Conservation (phyloP, 1,140 invertebrate species). For the Psix sp. region DNA sequence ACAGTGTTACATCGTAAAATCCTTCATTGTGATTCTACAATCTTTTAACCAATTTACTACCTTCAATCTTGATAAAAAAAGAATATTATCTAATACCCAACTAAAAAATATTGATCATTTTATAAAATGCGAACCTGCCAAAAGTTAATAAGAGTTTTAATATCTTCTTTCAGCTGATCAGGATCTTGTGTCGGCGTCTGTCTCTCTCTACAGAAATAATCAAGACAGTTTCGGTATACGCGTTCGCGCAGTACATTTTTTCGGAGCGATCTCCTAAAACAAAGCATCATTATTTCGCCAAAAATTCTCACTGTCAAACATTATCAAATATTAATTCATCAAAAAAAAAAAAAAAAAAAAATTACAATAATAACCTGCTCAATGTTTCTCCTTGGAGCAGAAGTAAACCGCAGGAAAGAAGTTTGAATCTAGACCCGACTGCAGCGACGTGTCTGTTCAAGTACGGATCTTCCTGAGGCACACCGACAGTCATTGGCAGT, state of each 20-base stretch:
- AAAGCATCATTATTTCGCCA: slow-evolving; percentile 21
- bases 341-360: slow-evolving; percentile 25
- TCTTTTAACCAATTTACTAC: too few relatives aligned
- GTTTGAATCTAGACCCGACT: slow-evolving; percentile 86
- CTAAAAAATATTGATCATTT: too few relatives aligned
- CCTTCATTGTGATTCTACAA: too few relatives aligned
- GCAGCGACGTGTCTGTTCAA: slow-evolving; percentile 92
- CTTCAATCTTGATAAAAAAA: too few relatives aligned
- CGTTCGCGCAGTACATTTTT: slow-evolving; percentile 95
- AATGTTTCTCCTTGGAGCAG: slow-evolving; percentile 96
- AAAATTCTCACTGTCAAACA: too few relatives aligned
- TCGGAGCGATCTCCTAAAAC: slow-evolving; percentile 81
- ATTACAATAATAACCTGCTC: too few relatives aligned
- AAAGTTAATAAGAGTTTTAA: slow-evolving; percentile 93
- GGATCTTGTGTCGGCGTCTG: slow-evolving; percentile 89
- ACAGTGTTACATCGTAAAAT: too few relatives aligned
- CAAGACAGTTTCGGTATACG: slow-evolving; percentile 94
- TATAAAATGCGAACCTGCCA: too few relatives aligned
- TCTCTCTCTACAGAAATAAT: slow-evolving; percentile 94
- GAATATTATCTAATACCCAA: too few relatives aligned
- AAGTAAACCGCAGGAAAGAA: slow-evolving; percentile 93
- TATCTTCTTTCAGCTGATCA: slow-evolving; percentile 90
- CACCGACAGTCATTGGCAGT: slow-evolving; percentile 90
- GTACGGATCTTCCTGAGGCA: slow-evolving; percentile 78
- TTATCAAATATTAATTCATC: neutral